Conservation (phyloP, 2,797 vertebrate genomes). For the Tiaroga cobitis region DNA sequence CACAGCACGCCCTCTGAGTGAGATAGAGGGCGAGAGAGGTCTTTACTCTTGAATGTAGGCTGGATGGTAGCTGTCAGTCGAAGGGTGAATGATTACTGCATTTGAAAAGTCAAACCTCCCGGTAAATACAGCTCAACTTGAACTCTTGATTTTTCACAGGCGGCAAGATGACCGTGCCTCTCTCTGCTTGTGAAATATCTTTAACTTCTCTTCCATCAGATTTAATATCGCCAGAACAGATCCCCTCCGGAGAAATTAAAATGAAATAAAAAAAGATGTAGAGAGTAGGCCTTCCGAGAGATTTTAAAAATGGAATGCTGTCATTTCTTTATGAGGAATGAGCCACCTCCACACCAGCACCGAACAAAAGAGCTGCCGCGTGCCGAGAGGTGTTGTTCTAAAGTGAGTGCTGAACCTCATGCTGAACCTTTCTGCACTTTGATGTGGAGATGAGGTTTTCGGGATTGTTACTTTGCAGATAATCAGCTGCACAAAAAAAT, state of each 20-base stretch:
- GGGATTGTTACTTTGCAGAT: constrained; percentile 13
- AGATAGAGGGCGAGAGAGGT: not conserved
- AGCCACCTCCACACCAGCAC: not conserved
- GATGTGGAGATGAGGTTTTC: constrained; percentile 34
- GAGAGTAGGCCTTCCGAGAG: constrained; percentile 43
- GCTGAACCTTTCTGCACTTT: constrained; percentile 33
- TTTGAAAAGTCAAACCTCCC: constrained; percentile 3
- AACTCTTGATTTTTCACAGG: not conserved
- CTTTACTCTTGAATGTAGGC: constrained; percentile 6
- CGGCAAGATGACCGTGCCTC: not conserved
- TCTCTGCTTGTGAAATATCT: not conserved
- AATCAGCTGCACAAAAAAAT: not conserved
- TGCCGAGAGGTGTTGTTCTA: not conserved
- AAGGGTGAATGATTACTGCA: constrained; percentile 5
- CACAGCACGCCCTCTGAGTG: not conserved
- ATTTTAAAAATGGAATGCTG: constrained; percentile 24
- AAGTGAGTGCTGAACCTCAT: not conserved
- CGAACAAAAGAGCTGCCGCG: not conserved
- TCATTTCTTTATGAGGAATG: constrained; percentile 15
- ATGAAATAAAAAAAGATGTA: not conserved
- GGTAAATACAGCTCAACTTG: not conserved
- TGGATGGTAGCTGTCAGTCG: not conserved
- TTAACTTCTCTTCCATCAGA: constrained; percentile 15
- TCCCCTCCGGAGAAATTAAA: constrained; percentile 3
- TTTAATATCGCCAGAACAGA: constrained; percentile 25